These are phyloP conservation scores for Gryllus longicercus DNA, from an alignment of 2,888 invertebrate genomes.

Conservation along the genomic window DNA sequence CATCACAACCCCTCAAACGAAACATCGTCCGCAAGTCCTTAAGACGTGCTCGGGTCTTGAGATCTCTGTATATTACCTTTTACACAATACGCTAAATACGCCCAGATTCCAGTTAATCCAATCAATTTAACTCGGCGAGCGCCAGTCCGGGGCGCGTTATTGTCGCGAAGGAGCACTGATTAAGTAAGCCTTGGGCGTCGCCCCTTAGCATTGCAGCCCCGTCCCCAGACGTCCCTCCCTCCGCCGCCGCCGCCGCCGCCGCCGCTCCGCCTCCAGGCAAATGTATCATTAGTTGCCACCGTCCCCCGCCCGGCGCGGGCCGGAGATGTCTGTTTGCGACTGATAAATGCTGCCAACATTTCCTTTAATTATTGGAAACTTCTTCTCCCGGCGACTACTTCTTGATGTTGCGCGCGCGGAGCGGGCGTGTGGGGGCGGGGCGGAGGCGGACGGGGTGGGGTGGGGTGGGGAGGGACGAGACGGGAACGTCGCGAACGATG, in stretches of 20 bases:
- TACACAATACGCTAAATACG: conserved; percentile 17
- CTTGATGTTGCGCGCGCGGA: not conserved
- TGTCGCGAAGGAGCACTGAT: conserved; percentile 17
- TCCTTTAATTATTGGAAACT: conserved; percentile 36
- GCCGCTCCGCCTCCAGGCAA: not conserved
- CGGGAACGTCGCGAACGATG: not conserved
- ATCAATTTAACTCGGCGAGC: conserved; percentile 17
- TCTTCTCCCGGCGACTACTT: not conserved
- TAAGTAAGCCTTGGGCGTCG: not conserved
- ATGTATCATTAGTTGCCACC: conserved; percentile 1
- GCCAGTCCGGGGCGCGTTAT: not conserved
- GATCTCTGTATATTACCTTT: conserved; percentile 6
- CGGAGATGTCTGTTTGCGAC: conserved; percentile 33
- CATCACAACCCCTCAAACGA: not conserved
- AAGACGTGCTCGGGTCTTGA: not conserved
- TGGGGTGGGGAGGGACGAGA: not conserved
- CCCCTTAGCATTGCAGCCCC: not conserved
- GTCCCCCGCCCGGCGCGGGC: not conserved
- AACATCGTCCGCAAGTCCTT: not conserved
- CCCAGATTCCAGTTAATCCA: not conserved
- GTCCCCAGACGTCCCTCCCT: not conserved
- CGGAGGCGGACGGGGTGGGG: not conserved
- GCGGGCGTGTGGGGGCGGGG: not conserved
- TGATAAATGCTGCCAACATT: conserved; percentile 34
- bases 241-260: not conserved